Evolutionary conservation across 2,888 invertebrate genomes (phyloP), one percentile per base, ranked within the genome.

Genomic region (Cryptus viduatorius): DNA sequence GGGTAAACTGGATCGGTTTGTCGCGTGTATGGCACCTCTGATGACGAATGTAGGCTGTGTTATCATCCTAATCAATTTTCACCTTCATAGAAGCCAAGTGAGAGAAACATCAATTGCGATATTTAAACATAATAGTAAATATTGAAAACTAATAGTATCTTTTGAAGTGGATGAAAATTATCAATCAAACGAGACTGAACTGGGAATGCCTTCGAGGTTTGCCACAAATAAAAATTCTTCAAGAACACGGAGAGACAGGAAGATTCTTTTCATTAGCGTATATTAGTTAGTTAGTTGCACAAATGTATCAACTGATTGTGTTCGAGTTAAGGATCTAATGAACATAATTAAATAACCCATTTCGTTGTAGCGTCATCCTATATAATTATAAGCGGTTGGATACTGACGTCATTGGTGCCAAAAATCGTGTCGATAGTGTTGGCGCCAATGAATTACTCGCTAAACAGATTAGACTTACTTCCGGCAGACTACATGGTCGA

Each of bases 401-500:
- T 24, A 24, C 24, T 24, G 24, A 24, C 24, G 24, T 3, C 24
- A 24, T 50, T n/a, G n/a, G 16, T 16, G 7, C 50, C 50, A 8
- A 50, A 50, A 50, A 50, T 50, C 50, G 4, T 50, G 50, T 3
- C 3, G 50, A 50, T 16, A 4, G 5, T 50, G 7, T 3, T 50
- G 7, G 50, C n/a, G 16, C n/a, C 50, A 50, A 7, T n/a, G 50
- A 50, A 50, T 16, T 50, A 50, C 16, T n/a, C 50, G 16, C 3
- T 14, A 3, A 16, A 16, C 1, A 50, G 50, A 50, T 7, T 50
- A 5, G 50, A 50, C 50, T 5, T 50, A 4, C 1, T 50, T 14
- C 50, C 16, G n/a, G 16, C 50, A 50, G 50, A 50, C 50, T 50
- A n/a, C 50, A 50, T 50, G n/a, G 16, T 50, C n/a, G 50, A 50